Evolutionary conservation across 2,797 vertebrate genomes (phyloP).

Genomic region (Masticophis lateralis): DNA sequence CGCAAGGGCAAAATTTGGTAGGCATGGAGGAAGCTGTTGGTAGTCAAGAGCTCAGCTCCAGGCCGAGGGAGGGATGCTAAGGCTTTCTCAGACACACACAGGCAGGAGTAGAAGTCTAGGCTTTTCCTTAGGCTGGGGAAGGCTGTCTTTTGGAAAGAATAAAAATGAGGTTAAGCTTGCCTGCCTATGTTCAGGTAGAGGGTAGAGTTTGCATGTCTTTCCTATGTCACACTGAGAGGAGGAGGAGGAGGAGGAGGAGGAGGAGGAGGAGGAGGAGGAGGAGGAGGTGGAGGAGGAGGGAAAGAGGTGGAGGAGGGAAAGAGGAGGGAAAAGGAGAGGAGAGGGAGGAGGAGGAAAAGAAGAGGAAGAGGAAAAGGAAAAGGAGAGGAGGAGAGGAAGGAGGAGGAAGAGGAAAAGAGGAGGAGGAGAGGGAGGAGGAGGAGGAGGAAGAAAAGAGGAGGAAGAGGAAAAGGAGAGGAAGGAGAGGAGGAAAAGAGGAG

Average conservation of each 20-base stretch:
- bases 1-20: neutral
- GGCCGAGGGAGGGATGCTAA: neutral
- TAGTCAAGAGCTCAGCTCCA: neutral
- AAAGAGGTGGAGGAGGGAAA: too few relatives aligned
- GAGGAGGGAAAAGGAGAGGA: accelerated
- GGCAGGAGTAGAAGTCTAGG: neutral
- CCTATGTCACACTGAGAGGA: neutral
- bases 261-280: neutral
- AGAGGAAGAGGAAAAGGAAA: too few relatives aligned
- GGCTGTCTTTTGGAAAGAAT: neutral
- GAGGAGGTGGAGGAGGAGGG: too few relatives aligned
- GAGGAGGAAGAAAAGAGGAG: too few relatives aligned
- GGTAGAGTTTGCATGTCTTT: neutral
- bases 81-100: neutral
- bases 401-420: too few relatives aligned
- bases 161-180: neutral
- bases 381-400: too few relatives aligned
- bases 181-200: neutral
- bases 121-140: neutral
- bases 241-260: too few relatives aligned
- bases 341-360: too few relatives aligned
- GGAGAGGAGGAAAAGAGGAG: neutral
- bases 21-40: neutral
- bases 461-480: too few relatives aligned
- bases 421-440: too few relatives aligned